Evolutionary conservation across 2,797 vertebrate genomes (phyloP).

Genomic region (Amblyraja radiata): DNA sequence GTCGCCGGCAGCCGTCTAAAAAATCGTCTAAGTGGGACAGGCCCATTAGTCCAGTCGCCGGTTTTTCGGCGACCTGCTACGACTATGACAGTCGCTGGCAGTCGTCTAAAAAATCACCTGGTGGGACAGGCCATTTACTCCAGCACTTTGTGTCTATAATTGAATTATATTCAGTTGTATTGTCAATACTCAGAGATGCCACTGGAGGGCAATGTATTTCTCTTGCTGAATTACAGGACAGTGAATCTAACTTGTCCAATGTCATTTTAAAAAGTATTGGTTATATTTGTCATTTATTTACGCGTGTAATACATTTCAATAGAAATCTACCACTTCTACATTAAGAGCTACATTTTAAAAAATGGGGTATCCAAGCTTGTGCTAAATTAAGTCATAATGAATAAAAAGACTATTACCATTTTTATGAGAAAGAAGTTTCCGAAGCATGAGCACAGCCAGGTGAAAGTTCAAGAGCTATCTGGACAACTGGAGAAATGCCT

Average conservation of each 20-base stretch:
- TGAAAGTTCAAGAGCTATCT: not conserved
- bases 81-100: too few relatives aligned
- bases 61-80: too few relatives aligned
- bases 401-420: not conserved
- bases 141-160: too few relatives aligned
- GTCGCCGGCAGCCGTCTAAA: too few relatives aligned
- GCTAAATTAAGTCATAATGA: not conserved
- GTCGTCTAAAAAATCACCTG: too few relatives aligned
- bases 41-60: too few relatives aligned
- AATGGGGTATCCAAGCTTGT: not conserved
- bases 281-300: not conserved
- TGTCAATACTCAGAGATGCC: not conserved
- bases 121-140: too few relatives aligned
- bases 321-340: not conserved
- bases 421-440: not conserved
- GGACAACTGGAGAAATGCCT: not conserved
- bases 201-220: not conserved
- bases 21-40: too few relatives aligned
- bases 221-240: not conserved
- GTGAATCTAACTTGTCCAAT: not conserved
- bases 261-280: not conserved
- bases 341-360: not conserved
- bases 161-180: not conserved
- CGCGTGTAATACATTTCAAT: not conserved
- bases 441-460: not conserved